Conservation (phyloP, 2,888 invertebrate species). For the Hipparchia semele region DNA sequence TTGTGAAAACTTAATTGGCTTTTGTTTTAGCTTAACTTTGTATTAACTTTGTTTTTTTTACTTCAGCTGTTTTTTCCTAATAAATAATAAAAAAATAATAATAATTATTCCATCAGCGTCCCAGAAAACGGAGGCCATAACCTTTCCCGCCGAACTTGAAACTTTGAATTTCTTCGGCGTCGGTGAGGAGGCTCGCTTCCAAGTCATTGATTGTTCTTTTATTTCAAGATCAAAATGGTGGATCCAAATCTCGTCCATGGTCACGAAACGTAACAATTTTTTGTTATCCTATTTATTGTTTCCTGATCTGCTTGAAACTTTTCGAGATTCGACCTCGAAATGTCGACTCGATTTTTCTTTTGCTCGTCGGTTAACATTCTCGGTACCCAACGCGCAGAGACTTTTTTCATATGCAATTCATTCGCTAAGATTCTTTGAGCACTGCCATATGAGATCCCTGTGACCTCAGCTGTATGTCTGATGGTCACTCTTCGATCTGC, state of each 20-base stretch:
- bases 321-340: constrained; percentile 6
- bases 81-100: no score
- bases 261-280: constrained; percentile 38
- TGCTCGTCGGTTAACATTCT: constrained; percentile 35
- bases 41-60: no score
- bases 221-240: constrained; percentile 38
- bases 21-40: no score
- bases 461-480: constrained; percentile 40
- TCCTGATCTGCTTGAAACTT: constrained; percentile 32
- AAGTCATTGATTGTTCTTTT: constrained; percentile 38
- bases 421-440: constrained; percentile 37
- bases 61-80: no score
- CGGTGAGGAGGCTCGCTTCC: constrained; percentile 17
- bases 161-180: no score
- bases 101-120: constrained; percentile 26
- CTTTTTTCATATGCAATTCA: constrained; percentile 39
- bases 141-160: no score
- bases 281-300: constrained; percentile 9
- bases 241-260: constrained; percentile 41
- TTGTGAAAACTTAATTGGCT: no score
- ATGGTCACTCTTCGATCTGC: constrained; percentile 30
- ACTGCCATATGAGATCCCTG: constrained; percentile 40
- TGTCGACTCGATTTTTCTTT: background rate
- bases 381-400: constrained; percentile 40
- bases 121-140: constrained; percentile 30